A percentile compares a stretch with the other conserved stretches of the same genome.
Evolutionary conservation across 2,113 vertebrate genomes (phyloP).

Genomic region (Dipodomys merriami): DNA sequence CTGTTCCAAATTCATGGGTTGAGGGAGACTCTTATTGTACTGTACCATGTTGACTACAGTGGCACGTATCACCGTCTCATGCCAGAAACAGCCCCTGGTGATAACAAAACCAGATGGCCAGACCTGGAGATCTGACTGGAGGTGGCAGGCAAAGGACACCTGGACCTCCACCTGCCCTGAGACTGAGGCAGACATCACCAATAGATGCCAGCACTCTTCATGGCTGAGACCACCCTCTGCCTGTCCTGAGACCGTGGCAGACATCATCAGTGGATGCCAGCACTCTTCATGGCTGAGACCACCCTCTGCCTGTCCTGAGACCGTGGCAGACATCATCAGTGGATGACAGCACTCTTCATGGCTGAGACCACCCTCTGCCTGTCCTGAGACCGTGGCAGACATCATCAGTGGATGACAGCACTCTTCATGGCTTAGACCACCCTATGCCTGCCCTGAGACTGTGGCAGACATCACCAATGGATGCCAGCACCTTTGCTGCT

Average conservation of each 20-base stretch:
- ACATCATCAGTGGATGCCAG: no score
- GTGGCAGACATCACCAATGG: not conserved
- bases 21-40: no score
- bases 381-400: rapidly evolving
- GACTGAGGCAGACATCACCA: not conserved
- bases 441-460: not conserved
- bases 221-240: no score
- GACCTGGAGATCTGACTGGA: rapidly evolving
- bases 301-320: rapidly evolving
- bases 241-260: no score
- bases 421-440: not conserved
- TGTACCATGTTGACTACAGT: no score
- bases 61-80: no score
- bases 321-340: not conserved
- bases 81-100: not conserved
- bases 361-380: not conserved
- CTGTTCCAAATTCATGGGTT: not conserved
- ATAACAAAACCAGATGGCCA: not conserved
- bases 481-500: not conserved
- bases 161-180: rapidly evolving
- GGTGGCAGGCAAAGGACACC: no score
- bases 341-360: not conserved
- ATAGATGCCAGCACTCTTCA: no score
- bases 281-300: not conserved
- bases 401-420: not conserved